phyloP scores from a whole-genome alignment of 2,113 vertebrate genomes.

The Chitala chitala region DNA sequence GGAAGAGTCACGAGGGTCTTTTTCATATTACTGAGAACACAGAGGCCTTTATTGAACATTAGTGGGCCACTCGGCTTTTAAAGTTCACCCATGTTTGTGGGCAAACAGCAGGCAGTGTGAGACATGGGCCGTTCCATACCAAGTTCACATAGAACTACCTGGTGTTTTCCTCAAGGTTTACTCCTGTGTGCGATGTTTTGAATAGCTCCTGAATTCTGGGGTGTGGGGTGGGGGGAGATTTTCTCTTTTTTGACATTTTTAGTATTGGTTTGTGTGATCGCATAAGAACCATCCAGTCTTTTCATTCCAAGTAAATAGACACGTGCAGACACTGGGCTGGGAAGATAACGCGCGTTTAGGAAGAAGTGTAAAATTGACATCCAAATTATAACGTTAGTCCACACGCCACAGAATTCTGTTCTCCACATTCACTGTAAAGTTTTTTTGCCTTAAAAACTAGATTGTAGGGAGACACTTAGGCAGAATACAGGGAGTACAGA shows the following conservation, averaged over 20 bases:
- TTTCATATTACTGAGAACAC: neutral
- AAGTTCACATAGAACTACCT: no score
- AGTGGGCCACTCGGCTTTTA: neutral
- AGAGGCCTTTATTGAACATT: neutral
- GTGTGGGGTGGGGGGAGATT: no score
- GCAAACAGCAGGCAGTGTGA: neutral
- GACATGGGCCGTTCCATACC: no score
- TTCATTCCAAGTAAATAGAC: neutral
- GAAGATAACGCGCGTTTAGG: neutral
- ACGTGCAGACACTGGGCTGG: neutral
- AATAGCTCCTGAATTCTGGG: neutral
- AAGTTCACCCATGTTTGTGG: neutral
- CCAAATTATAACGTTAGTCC: no score
- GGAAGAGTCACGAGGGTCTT: neutral
- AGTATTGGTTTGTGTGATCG: neutral
- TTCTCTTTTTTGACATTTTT: neutral
- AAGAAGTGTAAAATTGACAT: neutral
- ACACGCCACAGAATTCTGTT: no score
- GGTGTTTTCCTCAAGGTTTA: neutral
- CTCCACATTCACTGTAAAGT: no score
- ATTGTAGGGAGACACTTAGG: no score
- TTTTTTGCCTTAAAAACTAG: no score
- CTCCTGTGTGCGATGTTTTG: neutral
- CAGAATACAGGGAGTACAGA: no score
- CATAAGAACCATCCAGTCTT: neutral